Conservation (phyloP, 2,113 vertebrate genomes). For the Pteropus alecto region DNA sequence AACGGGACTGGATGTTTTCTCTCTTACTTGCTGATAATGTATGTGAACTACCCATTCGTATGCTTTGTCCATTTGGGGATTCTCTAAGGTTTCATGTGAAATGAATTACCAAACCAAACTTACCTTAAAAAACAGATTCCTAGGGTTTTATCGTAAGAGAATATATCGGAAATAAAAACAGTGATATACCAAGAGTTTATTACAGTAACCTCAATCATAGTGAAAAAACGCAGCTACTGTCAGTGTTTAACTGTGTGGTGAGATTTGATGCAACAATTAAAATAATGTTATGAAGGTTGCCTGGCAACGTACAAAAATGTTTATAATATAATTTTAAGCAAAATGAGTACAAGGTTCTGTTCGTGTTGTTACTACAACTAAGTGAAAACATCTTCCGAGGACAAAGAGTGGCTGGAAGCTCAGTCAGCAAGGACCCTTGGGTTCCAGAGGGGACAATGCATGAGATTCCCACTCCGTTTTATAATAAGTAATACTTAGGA, state of each 20-base stretch:
- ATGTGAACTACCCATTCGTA: neutral
- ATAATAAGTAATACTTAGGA: neutral
- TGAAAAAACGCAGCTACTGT: neutral
- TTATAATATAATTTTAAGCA: neutral
- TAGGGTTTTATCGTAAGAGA: neutral
- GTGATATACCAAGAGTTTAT: neutral
- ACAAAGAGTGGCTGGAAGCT: neutral
- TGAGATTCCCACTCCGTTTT: neutral
- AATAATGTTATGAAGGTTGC: neutral
- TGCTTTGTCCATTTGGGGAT: neutral
- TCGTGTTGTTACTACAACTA: neutral
- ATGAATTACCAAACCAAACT: neutral
- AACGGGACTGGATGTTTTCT: fast-evolving
- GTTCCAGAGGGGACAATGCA: too few species aligned
- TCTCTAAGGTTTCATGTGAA: neutral
- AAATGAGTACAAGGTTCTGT: neutral
- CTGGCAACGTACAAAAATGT: neutral
- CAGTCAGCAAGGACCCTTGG: neutral
- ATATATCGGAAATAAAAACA: slow-evolving; percentile 15
- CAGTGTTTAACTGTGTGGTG: neutral
- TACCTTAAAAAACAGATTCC: neutral
- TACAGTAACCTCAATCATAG: neutral
- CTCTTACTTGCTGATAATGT: neutral
- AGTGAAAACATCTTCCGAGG: neutral
- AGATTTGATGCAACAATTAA: neutral